Evolutionary conservation across 2,888 invertebrate species (phyloP).

Genomic region (Hesperia comma): DNA sequence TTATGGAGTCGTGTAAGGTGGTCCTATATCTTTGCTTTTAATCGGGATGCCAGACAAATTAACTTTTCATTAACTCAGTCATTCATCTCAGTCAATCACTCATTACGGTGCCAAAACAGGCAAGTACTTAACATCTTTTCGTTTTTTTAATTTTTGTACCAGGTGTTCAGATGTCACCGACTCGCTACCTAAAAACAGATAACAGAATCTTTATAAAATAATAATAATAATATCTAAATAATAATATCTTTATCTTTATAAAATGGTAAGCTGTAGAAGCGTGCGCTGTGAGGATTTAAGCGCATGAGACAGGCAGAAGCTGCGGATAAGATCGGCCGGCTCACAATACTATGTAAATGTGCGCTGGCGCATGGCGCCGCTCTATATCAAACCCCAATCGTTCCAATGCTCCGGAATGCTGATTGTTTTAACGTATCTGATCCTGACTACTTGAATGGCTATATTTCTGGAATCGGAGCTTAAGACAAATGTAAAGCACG

Average conservation of each 20-base stretch:
- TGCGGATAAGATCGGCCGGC: slow-evolving; percentile 32
- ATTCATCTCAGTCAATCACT: no score
- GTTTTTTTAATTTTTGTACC: background rate
- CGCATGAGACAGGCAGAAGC: slow-evolving; percentile 19
- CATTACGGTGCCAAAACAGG: no score
- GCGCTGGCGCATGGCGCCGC: slow-evolving; percentile 50
- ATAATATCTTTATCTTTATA: no score
- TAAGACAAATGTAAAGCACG: slow-evolving; percentile 13
- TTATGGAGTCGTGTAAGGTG: no score
- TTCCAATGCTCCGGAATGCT: slow-evolving; percentile 34
- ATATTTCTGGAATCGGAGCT: slow-evolving; percentile 28
- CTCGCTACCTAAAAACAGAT: background rate
- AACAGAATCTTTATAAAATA: background rate
- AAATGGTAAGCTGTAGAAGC: background rate
- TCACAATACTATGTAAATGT: slow-evolving; percentile 48
- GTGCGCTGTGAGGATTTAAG: slow-evolving; percentile 17
- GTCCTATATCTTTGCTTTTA: no score
- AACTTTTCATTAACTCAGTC: no score
- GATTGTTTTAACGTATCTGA: slow-evolving; percentile 35
- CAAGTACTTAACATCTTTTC: no score
- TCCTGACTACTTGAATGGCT: slow-evolving; percentile 30
- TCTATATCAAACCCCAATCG: slow-evolving; percentile 46
- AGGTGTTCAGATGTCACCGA: background rate
- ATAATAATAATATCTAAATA: no score
- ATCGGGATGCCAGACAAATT: no score